Conservation (phyloP, 2,888 invertebrate genomes). For the Ornithoptera priamus region DNA sequence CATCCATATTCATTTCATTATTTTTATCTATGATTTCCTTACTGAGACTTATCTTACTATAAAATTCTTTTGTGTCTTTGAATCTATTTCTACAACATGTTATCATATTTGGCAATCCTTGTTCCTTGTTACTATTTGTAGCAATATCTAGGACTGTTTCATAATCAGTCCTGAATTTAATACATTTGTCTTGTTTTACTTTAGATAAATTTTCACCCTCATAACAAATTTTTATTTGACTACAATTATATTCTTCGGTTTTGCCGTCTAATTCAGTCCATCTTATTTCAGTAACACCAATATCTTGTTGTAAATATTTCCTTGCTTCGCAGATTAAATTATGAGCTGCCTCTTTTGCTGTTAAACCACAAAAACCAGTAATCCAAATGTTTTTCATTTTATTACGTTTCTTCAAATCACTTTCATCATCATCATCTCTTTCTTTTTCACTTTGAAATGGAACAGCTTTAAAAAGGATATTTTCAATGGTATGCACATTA, state of each 20-base stretch:
- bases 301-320: conserved; percentile 84
- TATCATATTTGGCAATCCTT: background rate
- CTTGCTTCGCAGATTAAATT: conserved; percentile 90
- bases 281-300: conserved; percentile 85
- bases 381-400: conserved; percentile 87
- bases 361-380: conserved; percentile 88
- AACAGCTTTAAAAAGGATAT: conserved; percentile 86
- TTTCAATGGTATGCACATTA: conserved; percentile 84
- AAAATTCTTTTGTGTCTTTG: background rate
- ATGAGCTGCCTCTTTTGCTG: conserved; percentile 89
- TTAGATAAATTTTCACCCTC: background rate
- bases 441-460: conserved; percentile 93
- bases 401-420: conserved; percentile 83
- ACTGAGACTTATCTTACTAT: background rate
- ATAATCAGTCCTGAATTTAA: background rate
- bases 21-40: background rate
- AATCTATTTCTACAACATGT: background rate
- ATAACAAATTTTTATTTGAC: background rate
- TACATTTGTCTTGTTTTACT: background rate
- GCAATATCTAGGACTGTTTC: background rate
- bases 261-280: conserved; percentile 71
- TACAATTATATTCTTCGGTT: conserved; percentile 8
- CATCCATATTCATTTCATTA: background rate
- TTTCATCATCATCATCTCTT: conserved; percentile 84
- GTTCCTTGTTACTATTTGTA: background rate